Base-by-base conservation (phyloP, 2,797 vertebrate species). In the Enteromius fasciolatus region DNA sequence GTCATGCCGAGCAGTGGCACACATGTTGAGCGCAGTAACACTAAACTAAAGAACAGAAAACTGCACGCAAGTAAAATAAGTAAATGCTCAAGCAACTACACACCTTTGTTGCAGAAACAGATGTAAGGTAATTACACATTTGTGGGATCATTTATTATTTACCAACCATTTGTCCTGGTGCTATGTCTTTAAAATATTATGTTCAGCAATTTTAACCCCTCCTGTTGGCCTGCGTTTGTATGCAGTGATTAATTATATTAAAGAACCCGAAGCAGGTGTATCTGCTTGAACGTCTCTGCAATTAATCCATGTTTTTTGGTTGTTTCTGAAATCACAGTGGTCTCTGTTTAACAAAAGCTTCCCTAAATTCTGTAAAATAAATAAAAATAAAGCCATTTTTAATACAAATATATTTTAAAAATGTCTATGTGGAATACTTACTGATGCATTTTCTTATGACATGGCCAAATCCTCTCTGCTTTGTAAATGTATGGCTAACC, bases 101-200 rank as follows among this genome's bases (percentile, higher is more conserved):
- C 18, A 57, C 50, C n/a, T 18, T 44, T 31, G 57, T 63, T 78
- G 57, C 25, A 33, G 59, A 77, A 77, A 39, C 64, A 68, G 77
- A 41, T 68, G 63, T 78, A 33, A 25, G 48, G 77, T 68, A 79
- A 70, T 70, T 59, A 70, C 28, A 39, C 64, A 2, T 33, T 80
- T 80, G 52, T 46, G 10, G 20, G 33, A 44, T 70, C 0, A 36
- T 54, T 70, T 70, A 59, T 70, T 59, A 61, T 33, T 72, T 61
- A 31, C 64, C 14, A 25, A 41, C 52, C 66, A n/a, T 72, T 72
- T 80, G 39, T 61, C 20, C 25, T 80, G 36, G 57, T 69, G 20
- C 50, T 68, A 18, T 80, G 36, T 80, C 18, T 57, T 59, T 70
- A 39, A 57, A 80, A 46, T 67, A 48, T 57, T 76, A 25, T 69